phyloP scores from a whole-genome alignment of 2,888 invertebrate genomes.

The Cyaniris semiargus region DNA sequence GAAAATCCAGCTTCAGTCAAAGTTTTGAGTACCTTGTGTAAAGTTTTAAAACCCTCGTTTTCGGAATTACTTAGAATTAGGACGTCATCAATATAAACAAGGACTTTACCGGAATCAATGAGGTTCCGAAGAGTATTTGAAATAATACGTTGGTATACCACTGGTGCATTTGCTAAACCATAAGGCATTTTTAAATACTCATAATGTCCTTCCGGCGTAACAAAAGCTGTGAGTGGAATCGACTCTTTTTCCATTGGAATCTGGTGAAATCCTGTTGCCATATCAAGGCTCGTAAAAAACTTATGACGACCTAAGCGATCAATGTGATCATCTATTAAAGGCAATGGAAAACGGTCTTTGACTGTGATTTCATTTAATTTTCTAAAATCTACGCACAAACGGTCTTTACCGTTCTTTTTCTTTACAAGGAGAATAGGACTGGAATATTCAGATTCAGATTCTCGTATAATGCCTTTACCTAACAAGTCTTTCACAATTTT shows the following conservation, averaged over 20 bases:
- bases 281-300: slow-evolving; percentile 38
- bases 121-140: slow-evolving; percentile 28
- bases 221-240: slow-evolving; percentile 34
- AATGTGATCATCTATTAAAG: slow-evolving; percentile 37
- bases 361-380: slow-evolving; percentile 37
- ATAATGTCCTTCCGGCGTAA: slow-evolving; percentile 38
- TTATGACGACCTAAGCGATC: slow-evolving; percentile 33
- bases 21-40: slow-evolving; percentile 32
- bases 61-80: slow-evolving; percentile 35
- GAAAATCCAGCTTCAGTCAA: slow-evolving; percentile 43
- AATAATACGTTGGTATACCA: not conserved
- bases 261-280: slow-evolving; percentile 39
- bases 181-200: slow-evolving; percentile 34
- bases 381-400: slow-evolving; percentile 39
- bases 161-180: too few relatives aligned
- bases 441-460: slow-evolving; percentile 39
- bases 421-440: slow-evolving; percentile 42
- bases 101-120: slow-evolving; percentile 34
- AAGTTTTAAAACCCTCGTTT: slow-evolving; percentile 12
- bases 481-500: slow-evolving; percentile 41
- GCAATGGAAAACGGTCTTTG: slow-evolving; percentile 41
- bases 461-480: slow-evolving; percentile 40
- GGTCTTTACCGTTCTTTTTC: slow-evolving; percentile 35
- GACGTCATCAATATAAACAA: slow-evolving; percentile 25
- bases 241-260: slow-evolving; percentile 35